Evolutionary conservation across 2,888 invertebrate species (phyloP), one percentile per base, ranked within the genome.

Genomic region (Eudemis profundana): DNA sequence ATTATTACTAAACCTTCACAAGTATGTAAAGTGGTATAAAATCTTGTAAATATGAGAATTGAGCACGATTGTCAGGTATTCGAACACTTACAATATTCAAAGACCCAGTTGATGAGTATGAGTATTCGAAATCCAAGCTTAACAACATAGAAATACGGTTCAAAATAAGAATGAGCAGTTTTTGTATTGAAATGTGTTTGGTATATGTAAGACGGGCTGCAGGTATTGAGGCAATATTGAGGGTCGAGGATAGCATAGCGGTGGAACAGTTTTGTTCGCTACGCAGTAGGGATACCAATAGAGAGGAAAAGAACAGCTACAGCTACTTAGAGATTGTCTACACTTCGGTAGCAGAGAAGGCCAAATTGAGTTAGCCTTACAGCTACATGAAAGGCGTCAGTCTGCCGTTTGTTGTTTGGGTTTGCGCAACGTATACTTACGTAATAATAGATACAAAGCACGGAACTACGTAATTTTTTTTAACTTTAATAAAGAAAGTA

Each of bases 221-320:
- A 27, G 54, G 54, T 54, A 27, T 40, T 15, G 15, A 54, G 19
- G 42, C 42, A 42, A 54, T 54, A 54, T 42, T 23, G 54, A 42
- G 15, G 27, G 40, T 47, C 47, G 47, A 47, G 47, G 3, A 21
- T 7, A 10, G 15, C 15, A 27, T 15, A 40, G 14, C 10, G n/a
- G 38, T 5, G 27, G 7, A 12, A 40, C 53, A 53, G 40, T 5
- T 7, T 23, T 14, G 23, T 15, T 1, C 5, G 15, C 12, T 4
- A 10, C 54, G 42, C 40, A 27, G 8, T 3, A 54, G 7, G 23
- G 15, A 42, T 21, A 53, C 33, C n/a, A 36, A 12, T 7, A n/a
- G n/a, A n/a, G n/a, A n/a, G n/a, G n/a, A n/a, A n/a, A n/a, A n/a
- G n/a, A n/a, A n/a, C n/a, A n/a, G n/a, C n/a, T n/a, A n/a, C n/a